phyloP scores from a whole-genome alignment of 2,888 invertebrate species.

The Megalurothrips usitatus region DNA sequence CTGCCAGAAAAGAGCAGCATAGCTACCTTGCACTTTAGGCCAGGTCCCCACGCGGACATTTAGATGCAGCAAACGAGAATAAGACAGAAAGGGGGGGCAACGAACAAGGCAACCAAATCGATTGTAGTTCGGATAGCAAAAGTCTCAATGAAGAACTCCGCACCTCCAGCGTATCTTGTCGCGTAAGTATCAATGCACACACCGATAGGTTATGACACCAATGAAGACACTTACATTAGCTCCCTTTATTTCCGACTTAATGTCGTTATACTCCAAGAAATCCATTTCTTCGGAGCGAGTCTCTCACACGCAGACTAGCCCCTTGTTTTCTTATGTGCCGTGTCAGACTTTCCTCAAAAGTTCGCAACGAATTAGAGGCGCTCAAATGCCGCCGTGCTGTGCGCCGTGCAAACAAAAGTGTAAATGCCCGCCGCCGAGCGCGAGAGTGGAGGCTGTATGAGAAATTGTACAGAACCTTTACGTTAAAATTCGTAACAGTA shows the following conservation, averaged over 20 bases:
- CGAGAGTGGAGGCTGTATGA: not conserved
- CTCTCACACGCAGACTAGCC: not conserved
- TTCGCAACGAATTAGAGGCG: not conserved
- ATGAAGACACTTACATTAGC: slow-evolving; percentile 64
- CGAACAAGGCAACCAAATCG: slow-evolving; percentile 15
- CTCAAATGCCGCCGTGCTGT: not conserved
- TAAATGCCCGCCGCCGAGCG: not conserved
- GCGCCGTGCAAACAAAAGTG: not conserved
- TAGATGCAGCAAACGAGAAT: not conserved
- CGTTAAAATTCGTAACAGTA: not conserved
- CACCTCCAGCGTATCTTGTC: slow-evolving; percentile 6
- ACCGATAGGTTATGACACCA: not conserved
- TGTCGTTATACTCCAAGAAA: slow-evolving; percentile 82
- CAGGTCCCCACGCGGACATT: not conserved
- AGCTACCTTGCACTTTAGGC: too few relatives aligned
- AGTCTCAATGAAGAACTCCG: slow-evolving; percentile 29
- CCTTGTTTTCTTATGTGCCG: not conserved
- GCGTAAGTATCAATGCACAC: not conserved
- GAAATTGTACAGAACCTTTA: not conserved
- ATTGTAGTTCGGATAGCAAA: slow-evolving; percentile 3
- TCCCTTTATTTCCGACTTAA: slow-evolving; percentile 77
- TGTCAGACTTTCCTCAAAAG: not conserved
- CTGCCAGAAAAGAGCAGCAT: too few relatives aligned
- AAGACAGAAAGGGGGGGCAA: not conserved
- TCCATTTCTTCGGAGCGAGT: slow-evolving; percentile 55